phyloP scores from a whole-genome alignment of 2,888 invertebrate species.

The Eilema depressum region DNA sequence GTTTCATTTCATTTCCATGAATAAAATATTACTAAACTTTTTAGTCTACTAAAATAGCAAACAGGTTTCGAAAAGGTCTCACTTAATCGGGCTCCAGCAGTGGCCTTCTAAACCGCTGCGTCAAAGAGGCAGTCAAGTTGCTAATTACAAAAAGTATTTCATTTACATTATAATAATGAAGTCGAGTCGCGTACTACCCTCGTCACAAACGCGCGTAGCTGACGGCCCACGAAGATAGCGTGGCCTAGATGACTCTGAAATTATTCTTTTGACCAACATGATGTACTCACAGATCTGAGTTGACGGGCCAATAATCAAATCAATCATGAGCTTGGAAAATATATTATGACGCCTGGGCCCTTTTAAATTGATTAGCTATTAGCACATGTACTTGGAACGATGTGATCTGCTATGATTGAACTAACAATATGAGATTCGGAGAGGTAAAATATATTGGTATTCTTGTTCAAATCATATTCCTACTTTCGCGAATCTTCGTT shows the following conservation, averaged over 20 bases:
- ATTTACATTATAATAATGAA: neutral
- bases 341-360: neutral
- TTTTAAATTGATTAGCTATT: conserved; percentile 1
- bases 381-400: neutral
- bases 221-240: conserved; percentile 1
- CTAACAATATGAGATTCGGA: neutral
- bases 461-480: neutral
- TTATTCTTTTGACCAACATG: conserved; percentile 6
- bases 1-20: too few species aligned
- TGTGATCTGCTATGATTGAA: neutral
- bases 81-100: neutral
- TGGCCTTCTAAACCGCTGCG: neutral
- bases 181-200: neutral
- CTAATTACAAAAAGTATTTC: too few species aligned
- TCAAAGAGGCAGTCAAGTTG: neutral
- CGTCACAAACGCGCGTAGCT: conserved; percentile 14
- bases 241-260: neutral
- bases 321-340: conserved; percentile 15
- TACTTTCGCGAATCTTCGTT: too few species aligned
- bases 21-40: too few species aligned
- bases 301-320: conserved; percentile 14
- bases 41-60: too few species aligned
- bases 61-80: too few species aligned
- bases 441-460: neutral
- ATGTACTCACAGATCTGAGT: conserved; percentile 11